Percentiles rank a stretch among this genome's conserved stretches.
Conservation (phyloP, 2,797 vertebrate genomes). For the Brotula barbata region DNA sequence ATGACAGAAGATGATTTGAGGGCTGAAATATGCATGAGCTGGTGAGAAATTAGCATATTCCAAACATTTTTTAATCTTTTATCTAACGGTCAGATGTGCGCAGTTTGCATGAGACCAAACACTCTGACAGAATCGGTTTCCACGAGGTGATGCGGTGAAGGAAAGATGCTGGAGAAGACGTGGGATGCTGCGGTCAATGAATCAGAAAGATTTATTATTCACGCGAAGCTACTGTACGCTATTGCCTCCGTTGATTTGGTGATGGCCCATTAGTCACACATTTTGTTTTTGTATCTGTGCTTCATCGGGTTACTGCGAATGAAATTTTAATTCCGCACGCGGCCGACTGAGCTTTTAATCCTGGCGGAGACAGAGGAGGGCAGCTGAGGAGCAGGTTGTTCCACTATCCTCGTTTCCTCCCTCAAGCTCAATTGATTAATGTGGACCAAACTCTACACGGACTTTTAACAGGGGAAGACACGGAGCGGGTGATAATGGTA, state of each 20-base stretch:
- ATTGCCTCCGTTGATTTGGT: slow-evolving; percentile 44
- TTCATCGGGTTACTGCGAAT: slow-evolving; percentile 47
- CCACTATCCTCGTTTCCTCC: slow-evolving; percentile 22
- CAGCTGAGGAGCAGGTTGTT: slow-evolving; percentile 21
- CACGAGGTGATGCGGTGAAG: slow-evolving; percentile 16
- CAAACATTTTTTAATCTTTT: slow-evolving; percentile 65
- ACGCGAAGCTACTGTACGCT: slow-evolving; percentile 52
- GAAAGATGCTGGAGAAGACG: slow-evolving; percentile 17
- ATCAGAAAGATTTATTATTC: slow-evolving; percentile 61
- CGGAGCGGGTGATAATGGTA: slow-evolving; percentile 15
- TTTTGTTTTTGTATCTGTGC: slow-evolving; percentile 43
- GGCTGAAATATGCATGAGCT: slow-evolving; percentile 74
- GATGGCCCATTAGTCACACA: slow-evolving; percentile 45
- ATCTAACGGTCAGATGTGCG: slow-evolving; percentile 58
- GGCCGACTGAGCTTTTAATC: slow-evolving; percentile 52
- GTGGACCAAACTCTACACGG: slow-evolving; percentile 18
- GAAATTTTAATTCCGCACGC: slow-evolving; percentile 57
- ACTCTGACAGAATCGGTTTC: slow-evolving; percentile 28
- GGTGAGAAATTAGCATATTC: slow-evolving; percentile 69
- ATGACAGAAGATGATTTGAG: slow-evolving; percentile 62
- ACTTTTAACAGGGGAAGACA: slow-evolving; percentile 26
- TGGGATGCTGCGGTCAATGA: slow-evolving; percentile 25
- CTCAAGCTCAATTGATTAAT: slow-evolving; percentile 26
- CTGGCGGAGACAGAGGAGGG: slow-evolving; percentile 19
- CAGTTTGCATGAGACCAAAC: slow-evolving; percentile 40